Evolutionary conservation across 2,888 invertebrate genomes (phyloP), one percentile per base, ranked within the genome.

Genomic region (Trissolcus japonicus): DNA sequence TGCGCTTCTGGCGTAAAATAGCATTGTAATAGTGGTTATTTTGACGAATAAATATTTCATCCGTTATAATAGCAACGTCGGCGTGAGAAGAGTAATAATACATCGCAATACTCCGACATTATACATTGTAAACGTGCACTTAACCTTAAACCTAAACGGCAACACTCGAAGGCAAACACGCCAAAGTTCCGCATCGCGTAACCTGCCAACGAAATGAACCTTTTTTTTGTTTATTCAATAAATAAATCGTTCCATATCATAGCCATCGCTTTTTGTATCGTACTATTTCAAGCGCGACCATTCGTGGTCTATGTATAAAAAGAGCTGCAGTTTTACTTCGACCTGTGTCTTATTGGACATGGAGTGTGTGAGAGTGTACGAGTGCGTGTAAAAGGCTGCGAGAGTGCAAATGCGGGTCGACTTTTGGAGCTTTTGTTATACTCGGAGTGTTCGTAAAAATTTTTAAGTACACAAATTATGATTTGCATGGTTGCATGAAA

Each of bases 41-140:
- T 77, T 77, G 77, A 77, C 77, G 77, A 72, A 77, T 77, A 72
- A 68, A 77, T 73, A 68, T 68, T 78, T 73, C 65, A 61, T 73
- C 73, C 77, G 77, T 78, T 78, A 73, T 73, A 78, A 73, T 65
- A 73, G 68, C 76, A 51, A 69, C 60, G 63, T 25, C 60, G 77
- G 68, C 77, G 73, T 73, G 77, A 73, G 73, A 78, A 73, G 73
- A 65, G 73, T 78, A 78, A 78, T 77, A 73, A 69, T 61, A 66
- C 56, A 53, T 66, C 54, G 55, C 40, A 63, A 54, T 62, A 62
- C 68, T 50, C 60, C 43, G 60, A 51, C 48, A 60, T 73, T 35
- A 35, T 35, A 35, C 35, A 35, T 35, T 35, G 35, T 35, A 35
- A 35, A 72, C 59, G 61, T 17, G 43, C 72, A 76, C 63, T 76